Base-by-base conservation (phyloP, 1,140 invertebrate genomes). In the Cylas formicarius region DNA sequence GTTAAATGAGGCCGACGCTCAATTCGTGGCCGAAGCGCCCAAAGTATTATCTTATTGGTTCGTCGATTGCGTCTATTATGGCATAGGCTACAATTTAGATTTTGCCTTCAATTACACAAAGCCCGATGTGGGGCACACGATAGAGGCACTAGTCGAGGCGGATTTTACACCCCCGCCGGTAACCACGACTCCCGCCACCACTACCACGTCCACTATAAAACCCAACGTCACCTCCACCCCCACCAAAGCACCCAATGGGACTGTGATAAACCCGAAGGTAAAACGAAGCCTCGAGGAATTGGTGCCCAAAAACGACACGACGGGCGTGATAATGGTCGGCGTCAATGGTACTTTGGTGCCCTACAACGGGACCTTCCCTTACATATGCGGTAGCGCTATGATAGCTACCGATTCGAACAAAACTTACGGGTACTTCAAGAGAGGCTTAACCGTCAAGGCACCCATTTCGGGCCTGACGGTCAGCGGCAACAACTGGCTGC, bases 401-500 rank as follows among this genome's bases (percentile, higher is more conserved):
- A 67, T 84, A 16, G 70, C 75, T 1, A 69, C 73, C 28, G 76
- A 81, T 62, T 65, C 75, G 3, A 75, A 76, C 22, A 81, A 82
- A 50, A 77, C 74, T 4, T 84, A 83, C 65, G 84, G 84, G n/a
- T 78, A 80, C 59, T 87, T 66, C 39, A 23, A 17, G 1, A 72
- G 69, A 43, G 70, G 69, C 28, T 56, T 85, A 34, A 67, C 68
- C 21, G 69, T 77, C 7, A 76, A 75, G 74, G 84, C 72, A 55
- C 80, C 83, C 1, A 70, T 88, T 42, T 62, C 68, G 10, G 76
- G 78, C 51, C 65, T 86, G 7, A 75, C 72, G 8, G 74, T 82
- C 4, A 74, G 72, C 10, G 84, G 84, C 4, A 76, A 78, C 23
- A 82, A 81, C 53, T 90, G 86, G 86, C 69, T 90, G 10, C 76